Evolutionary conservation across 2,888 invertebrate genomes (phyloP), one percentile per base, ranked within the genome.

Genomic region (Rotaria magnacalcarata): DNA sequence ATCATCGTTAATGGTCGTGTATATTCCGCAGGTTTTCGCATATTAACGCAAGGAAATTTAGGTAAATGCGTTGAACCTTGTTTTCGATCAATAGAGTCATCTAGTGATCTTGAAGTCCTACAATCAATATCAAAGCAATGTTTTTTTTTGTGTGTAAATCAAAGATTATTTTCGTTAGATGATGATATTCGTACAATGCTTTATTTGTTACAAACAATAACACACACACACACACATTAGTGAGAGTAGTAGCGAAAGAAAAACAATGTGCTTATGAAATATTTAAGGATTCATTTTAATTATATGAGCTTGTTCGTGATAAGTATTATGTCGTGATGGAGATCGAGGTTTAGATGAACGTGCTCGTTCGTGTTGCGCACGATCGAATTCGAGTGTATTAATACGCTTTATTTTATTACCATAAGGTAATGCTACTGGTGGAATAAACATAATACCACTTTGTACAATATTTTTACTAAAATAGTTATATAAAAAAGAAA

Each of bases 61-160:
- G 90, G 90, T 41, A 90, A 88, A 54, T 89, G 87, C 10, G 90
- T 90, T 87, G 90, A 90, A 14, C 90, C 90, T 84, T 89, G 89
- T 10, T 75, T 56, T 43, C 52, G 75, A 56, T 86, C 84, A 24
- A 47, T 43, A 47, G 47, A n/a, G 2, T 80, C 47, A 80, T 80
- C 80, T 24, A 7, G 2, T 67, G 47, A 5, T 84, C 89, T 89
- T 41, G 88, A 87, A 41, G 87, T 87, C 43, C 86, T 80, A 47
- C 14, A 10, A 34, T 34, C 16, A 16, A 67, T 60, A n/a, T n/a
- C 10, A 8, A 58, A n/a, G 58, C 7, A 47, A 47, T 14, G 16
- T 52, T 52, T 11, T 16, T 52, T 14, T 16, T 16, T 52, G 16
- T 52, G 52, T 52, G 52, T 52, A 52, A 3, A 16, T 52, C 16